These are phyloP conservation scores for Pararge aegeria DNA, from an alignment of 1,140 invertebrate species.

Conservation along the genomic window DNA sequence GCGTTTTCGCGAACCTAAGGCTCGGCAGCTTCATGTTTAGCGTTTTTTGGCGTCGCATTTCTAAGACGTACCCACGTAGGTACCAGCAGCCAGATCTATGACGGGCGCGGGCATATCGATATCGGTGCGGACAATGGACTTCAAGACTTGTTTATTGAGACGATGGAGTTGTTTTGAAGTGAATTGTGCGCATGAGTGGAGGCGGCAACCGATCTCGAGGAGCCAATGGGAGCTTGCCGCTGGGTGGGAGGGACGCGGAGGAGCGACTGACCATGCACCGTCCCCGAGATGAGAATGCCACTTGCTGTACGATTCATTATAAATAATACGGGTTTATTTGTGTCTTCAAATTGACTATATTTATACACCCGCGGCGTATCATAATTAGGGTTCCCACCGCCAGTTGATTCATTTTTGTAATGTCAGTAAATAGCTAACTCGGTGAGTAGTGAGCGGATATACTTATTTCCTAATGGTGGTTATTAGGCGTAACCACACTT, in stretches of 20 bases:
- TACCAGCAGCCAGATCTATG: constrained; percentile 63
- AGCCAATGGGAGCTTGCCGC: constrained; percentile 56
- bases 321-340: constrained; percentile 46
- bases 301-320: constrained; percentile 52
- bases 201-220: constrained; percentile 52
- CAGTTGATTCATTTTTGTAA: background rate
- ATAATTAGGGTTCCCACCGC: constrained; percentile 9
- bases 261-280: constrained; percentile 65
- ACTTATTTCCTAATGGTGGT: no score
- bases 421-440: background rate
- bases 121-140: constrained; percentile 69
- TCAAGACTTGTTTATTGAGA: constrained; percentile 73
- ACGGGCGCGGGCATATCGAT: constrained; percentile 47
- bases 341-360: constrained; percentile 6
- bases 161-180: constrained; percentile 73
- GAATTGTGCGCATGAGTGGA: constrained; percentile 68
- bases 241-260: constrained; percentile 46
- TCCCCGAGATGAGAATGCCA: constrained; percentile 48
- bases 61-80: background rate
- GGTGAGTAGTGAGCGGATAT: no score
- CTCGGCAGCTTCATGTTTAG: background rate
- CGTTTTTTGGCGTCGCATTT: background rate
- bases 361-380: background rate
- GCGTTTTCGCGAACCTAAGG: no score
- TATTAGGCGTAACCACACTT: no score